Evolutionary conservation across 2,113 vertebrate species (phyloP), one percentile per base, ranked within the genome.

Genomic region (Alectura lathami): DNA sequence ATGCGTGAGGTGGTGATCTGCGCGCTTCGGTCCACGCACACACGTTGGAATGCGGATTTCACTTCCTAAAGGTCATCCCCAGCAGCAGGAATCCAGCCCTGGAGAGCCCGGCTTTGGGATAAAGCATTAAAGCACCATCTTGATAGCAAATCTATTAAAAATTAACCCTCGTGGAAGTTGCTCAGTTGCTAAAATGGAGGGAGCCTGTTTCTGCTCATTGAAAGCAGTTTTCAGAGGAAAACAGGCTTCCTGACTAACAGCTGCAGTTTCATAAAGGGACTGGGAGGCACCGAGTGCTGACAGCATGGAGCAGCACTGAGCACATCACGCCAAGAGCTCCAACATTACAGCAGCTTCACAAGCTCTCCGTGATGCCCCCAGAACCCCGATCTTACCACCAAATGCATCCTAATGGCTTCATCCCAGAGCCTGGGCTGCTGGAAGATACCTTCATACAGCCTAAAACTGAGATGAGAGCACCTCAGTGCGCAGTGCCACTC

Each of bases 281-380:
- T 8, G 36, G 62, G 45, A 74, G 73, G 54, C 47, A 43, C 22
- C 0, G 0, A 70, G 32, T 0, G 2, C 29, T 11, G 67, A 32
- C 54, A 51, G 57, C 56, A 14, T 4, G 8, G 48, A 38, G 42
- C 53, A n/a, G 26, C 9, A 10, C 32, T 22, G 27, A 17, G 3
- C 6, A 10, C 6, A 6, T 22, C 22, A 21, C 34, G 1, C 23
- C 1, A 0, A 43, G 4, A 40, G 32, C 56, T n/a, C 43, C 1
- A 3, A 21, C 6, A 13, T 11, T 10, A 27, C 18, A 48, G 20
- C 66, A 57, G 30, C 42, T 13, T 30, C 51, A 26, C 17, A 15
- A 13, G 40, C 11, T 29, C 30, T 60, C 27, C 0, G 1, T 10
- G 30, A 17, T 29, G 51, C 34, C 18, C 32, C 5, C 0, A 76